Evolutionary conservation across 2,113 vertebrate species (phyloP).

Genomic region (Lipophrys pholis): DNA sequence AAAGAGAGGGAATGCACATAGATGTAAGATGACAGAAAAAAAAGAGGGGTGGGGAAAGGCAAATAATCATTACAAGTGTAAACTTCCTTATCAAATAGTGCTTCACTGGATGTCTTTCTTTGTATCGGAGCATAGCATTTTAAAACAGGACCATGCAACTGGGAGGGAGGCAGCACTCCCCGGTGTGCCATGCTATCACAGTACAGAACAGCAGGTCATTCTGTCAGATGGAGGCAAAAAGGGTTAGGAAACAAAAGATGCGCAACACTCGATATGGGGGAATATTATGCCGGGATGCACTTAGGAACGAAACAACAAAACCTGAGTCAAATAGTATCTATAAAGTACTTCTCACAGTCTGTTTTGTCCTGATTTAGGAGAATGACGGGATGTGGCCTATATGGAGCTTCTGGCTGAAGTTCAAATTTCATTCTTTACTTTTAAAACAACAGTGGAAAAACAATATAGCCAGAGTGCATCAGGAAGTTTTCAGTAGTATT

Average conservation of each 20-base stretch:
- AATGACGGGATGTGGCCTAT: neutral
- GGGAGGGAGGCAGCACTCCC: conserved; percentile 47
- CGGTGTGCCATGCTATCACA: conserved; percentile 74
- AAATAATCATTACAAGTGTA: conserved; percentile 15
- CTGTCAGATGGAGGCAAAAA: conserved; percentile 68
- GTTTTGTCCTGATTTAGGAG: conserved; percentile 1
- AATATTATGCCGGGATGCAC: conserved; percentile 59
- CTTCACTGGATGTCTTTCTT: conserved; percentile 33
- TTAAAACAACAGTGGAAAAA: neutral
- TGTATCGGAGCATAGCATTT: conserved; percentile 56
- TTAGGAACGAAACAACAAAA: conserved; percentile 39
- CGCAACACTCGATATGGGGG: conserved; percentile 54
- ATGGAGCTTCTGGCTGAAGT: neutral
- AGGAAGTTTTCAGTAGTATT: neutral
- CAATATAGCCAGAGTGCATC: neutral
- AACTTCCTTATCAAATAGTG: conserved; percentile 10
- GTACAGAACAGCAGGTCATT: conserved; percentile 56
- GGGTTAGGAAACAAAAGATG: conserved; percentile 62
- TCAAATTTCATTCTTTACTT: neutral
- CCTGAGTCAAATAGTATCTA: conserved; percentile 58
- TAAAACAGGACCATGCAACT: conserved; percentile 74
- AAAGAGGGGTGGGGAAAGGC: conserved; percentile 1
- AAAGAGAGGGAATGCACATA: conserved; percentile 7
- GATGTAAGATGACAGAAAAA: conserved; percentile 13
- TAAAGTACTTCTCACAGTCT: neutral